These are phyloP conservation scores for Ennomos fuscantarius DNA, from an alignment of 2,888 invertebrate species.

Conservation along the genomic window DNA sequence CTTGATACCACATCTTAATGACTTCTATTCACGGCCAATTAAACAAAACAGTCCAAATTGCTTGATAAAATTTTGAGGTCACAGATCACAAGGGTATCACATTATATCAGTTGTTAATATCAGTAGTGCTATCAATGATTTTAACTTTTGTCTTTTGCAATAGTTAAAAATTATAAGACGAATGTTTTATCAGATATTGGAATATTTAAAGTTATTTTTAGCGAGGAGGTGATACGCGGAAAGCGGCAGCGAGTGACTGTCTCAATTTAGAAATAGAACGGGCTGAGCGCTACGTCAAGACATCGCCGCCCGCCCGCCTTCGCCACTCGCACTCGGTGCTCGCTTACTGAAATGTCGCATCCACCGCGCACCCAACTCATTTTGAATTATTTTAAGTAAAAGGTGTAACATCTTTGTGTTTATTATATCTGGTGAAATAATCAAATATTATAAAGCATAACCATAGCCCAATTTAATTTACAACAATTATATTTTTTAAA, in stretches of 20 bases:
- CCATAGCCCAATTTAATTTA: too few species aligned
- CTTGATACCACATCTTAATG: conserved; percentile 90
- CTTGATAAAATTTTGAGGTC: conserved; percentile 29
- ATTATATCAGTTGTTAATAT: conserved; percentile 24
- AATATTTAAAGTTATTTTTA: conserved; percentile 64
- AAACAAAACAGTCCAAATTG: conserved; percentile 13
- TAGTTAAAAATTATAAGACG: conserved; percentile 33
- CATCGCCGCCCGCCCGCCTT: conserved; percentile 36
- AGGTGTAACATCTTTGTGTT: too few species aligned
- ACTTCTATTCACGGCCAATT: conserved; percentile 32
- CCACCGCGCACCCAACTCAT: conserved; percentile 1
- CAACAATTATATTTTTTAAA: too few species aligned
- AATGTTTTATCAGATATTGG: conserved; percentile 49
- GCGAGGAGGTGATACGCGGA: conserved; percentile 79
- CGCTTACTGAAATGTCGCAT: conserved; percentile 26
- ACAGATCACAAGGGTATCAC: conserved; percentile 34
- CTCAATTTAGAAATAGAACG: conserved; percentile 84
- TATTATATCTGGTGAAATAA: too few species aligned
- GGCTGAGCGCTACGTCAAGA: conserved; percentile 66
- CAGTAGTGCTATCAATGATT: conserved; percentile 10
- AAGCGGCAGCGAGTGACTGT: conserved; percentile 81
- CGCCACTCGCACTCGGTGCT: conserved; percentile 23
- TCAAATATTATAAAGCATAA: too few species aligned
- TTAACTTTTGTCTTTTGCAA: conserved; percentile 23
- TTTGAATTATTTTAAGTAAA: neutral